Evolutionary conservation across 2,888 invertebrate genomes (phyloP).

Genomic region (Heteromyza rotundicornis): DNA sequence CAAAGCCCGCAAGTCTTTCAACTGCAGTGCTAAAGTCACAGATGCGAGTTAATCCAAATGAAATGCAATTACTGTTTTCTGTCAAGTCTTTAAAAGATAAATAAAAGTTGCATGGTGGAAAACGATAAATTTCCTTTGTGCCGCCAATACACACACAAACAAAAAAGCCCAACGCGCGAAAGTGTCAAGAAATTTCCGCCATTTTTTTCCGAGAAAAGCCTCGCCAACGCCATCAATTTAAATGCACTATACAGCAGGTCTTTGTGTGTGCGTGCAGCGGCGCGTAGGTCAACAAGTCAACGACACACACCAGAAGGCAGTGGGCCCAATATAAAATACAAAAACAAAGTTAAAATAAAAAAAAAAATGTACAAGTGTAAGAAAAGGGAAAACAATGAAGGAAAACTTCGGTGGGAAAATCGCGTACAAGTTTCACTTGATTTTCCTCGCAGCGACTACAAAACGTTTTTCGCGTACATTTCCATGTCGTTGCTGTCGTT

Average conservation of each 20-base stretch:
- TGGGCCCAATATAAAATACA: not conserved
- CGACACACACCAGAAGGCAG: not conserved
- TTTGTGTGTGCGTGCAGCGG: not conserved
- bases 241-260: not conserved
- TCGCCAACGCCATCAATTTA: not conserved
- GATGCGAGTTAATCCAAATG: too few relatives aligned
- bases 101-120: too few relatives aligned
- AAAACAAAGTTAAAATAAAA: not conserved
- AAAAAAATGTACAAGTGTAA: not conserved
- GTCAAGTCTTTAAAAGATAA: too few relatives aligned
- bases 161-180: not conserved
- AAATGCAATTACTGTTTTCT: too few relatives aligned
- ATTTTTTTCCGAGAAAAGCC: not conserved
- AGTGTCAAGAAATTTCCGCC: not conserved
- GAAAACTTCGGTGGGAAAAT: slow-evolving; percentile 4
- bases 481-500: not conserved
- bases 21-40: too few relatives aligned
- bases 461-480: not conserved
- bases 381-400: not conserved
- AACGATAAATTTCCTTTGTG: not conserved
- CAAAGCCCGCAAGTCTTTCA: too few relatives aligned
- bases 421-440: not conserved
- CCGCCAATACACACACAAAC: not conserved
- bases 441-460: not conserved
- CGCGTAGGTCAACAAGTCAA: slow-evolving; percentile 3